Evolutionary conservation across 2,888 invertebrate species (phyloP).

Genomic region (Conops quadrifasciatus): DNA sequence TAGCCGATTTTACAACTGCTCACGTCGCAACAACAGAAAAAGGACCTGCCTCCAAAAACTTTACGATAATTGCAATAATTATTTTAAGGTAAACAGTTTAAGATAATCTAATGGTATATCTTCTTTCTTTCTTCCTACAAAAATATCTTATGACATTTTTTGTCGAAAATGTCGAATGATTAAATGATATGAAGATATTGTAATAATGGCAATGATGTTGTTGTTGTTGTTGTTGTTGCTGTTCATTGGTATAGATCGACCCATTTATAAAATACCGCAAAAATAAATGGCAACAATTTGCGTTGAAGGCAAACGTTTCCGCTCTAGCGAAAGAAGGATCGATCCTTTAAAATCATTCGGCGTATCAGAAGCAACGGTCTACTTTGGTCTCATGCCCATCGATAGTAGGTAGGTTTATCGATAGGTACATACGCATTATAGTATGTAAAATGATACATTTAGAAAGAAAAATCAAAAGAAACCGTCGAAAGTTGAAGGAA

Average conservation of each 20-base stretch:
- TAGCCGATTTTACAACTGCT: too few species aligned
- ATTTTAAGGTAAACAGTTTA: slow-evolving; percentile 7
- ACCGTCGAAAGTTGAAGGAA: slow-evolving; percentile 20
- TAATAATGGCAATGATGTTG: not conserved
- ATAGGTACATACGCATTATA: too few species aligned
- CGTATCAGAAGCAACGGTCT: too few species aligned
- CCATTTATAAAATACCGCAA: slow-evolving; percentile 27
- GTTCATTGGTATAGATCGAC: not conserved
- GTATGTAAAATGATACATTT: slow-evolving; percentile 8
- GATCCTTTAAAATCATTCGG: not conserved
- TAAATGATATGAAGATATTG: slow-evolving; percentile 8
- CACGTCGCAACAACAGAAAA: not conserved
- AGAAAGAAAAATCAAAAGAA: slow-evolving; percentile 26
- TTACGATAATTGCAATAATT: slow-evolving; percentile 7
- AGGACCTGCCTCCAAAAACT: not conserved
- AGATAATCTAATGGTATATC: not conserved
- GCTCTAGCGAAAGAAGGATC: not conserved
- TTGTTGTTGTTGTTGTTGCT: not conserved
- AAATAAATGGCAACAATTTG: slow-evolving; percentile 30
- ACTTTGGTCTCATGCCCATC: too few species aligned
- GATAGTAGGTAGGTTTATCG: too few species aligned
- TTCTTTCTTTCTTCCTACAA: not conserved
- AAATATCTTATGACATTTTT: slow-evolving; percentile 22
- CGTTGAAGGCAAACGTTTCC: not conserved
- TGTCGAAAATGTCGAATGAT: not conserved